These are phyloP conservation scores for Harmothoe impar DNA, from an alignment of 2,888 invertebrate genomes.

Conservation along the genomic window DNA sequence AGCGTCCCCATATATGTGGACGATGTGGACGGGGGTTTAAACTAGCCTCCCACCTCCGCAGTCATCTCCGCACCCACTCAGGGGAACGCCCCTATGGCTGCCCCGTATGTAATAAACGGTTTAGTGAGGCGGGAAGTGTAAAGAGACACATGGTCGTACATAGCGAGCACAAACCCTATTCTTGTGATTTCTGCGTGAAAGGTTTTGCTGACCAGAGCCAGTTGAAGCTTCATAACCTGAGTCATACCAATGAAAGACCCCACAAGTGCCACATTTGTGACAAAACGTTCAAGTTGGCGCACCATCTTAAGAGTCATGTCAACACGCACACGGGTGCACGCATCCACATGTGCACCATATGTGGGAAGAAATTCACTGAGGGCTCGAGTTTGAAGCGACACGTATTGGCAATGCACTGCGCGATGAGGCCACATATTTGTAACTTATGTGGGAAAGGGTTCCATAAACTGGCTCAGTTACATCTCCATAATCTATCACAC, in stretches of 20 bases:
- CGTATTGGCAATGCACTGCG: slow-evolving; percentile 12
- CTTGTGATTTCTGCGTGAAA: slow-evolving; percentile 6
- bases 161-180: slow-evolving; percentile 26
- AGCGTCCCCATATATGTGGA: neutral
- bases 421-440: neutral
- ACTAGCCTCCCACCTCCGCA: neutral
- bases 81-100: neutral
- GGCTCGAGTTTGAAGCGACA: slow-evolving; percentile 17
- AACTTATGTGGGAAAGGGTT: neutral
- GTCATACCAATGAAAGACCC: neutral
- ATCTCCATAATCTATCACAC: neutral
- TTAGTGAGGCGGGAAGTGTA: neutral
- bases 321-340: slow-evolving; percentile 24
- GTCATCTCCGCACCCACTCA: slow-evolving; percentile 3
- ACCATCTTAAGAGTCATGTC: slow-evolving; percentile 27
- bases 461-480: neutral
- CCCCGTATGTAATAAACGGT: slow-evolving; percentile 27
- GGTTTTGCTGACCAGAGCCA: slow-evolving; percentile 31
- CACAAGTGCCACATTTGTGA: slow-evolving; percentile 25
- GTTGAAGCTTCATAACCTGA: neutral
- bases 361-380: slow-evolving; percentile 35
- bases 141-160: slow-evolving; percentile 21
- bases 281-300: slow-evolving; percentile 10
- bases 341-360: slow-evolving; percentile 32
- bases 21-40: neutral